These are phyloP conservation scores for Oconnorella tubifera DNA, from an alignment of 2,888 invertebrate genomes.

Conservation along the genomic window DNA sequence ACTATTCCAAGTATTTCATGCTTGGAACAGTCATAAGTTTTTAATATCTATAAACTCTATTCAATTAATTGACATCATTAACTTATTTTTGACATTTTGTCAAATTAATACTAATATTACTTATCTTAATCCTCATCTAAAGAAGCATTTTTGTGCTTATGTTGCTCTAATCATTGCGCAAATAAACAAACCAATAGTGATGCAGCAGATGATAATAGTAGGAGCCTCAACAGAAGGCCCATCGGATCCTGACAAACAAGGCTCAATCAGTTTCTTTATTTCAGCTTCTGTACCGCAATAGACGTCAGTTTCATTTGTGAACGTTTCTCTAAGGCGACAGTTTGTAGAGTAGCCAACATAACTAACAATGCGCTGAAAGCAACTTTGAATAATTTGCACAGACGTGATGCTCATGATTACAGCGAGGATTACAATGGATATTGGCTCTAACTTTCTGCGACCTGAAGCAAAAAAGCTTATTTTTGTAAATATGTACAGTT, in stretches of 20 bases:
- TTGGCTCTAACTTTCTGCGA: conserved; percentile 51
- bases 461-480: no score
- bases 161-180: no score
- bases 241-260: conserved; percentile 12
- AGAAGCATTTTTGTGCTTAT: no score
- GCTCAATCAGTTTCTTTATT: conserved; percentile 1
- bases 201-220: conserved; percentile 43
- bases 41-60: no score
- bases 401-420: conserved; percentile 54
- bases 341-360: conserved; percentile 17
- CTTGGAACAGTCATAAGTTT: no score
- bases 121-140: no score
- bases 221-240: conserved; percentile 20
- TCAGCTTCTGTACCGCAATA: conserved; percentile 13
- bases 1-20: no score
- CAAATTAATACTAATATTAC: no score
- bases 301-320: conserved; percentile 4
- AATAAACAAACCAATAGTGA: conserved; percentile 42
- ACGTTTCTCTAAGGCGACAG: conserved; percentile 3
- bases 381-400: conserved; percentile 49
- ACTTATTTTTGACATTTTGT: no score
- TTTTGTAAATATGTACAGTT: no score
- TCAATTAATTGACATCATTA: no score
- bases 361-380: conserved; percentile 47
- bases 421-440: conserved; percentile 51